Base-by-base conservation (phyloP, 2,888 invertebrate genomes). In the Sympetrum striolatum region DNA sequence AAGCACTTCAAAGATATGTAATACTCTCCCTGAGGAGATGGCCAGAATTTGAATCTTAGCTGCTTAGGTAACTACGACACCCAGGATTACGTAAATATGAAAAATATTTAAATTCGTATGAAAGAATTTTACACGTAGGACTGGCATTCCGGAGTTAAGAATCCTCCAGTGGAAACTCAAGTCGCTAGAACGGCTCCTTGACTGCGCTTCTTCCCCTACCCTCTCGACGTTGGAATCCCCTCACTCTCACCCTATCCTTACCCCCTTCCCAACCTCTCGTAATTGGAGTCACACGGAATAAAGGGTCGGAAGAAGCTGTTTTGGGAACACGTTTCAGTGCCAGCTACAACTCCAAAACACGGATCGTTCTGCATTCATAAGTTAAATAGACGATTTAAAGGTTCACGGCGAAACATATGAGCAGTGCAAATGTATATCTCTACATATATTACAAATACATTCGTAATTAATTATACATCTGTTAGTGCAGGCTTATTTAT, bases 291-390 rank as follows among this genome's bases (percentile, higher is more conserved):
- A 58, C 15, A 22, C 86, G 37, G 86, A 39, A 39, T 35, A 64
- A 86, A 35, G 86, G 58, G 37, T 60, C 60, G 60, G 86, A 64
- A 86, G 86, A n/a, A n/a, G 60, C 60, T 60, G 86, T 22, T n/a
- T 60, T 31, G n/a, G 60, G n/a, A 86, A 60, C 86, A 64, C 60
- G 86, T 64, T 60, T 37, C 60, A 37, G n/a, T n/a, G 37, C 60
- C 60, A 39, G 86, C 35, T 82, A 80, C 31, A 31, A 18, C 39
- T 80, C 4, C 10, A 48, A 10, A 2, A 18, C 18, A 53, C 18
- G 18, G 18, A 18, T 53, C 15, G 1, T 53, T 53, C 1, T 18
- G 53, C 15, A 53, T 18, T 53, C 53, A 18, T 53, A 18, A 3
- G 15, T 53, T 53, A 18, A 53, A 53, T 53, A 53, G 18, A 53